Evolutionary conservation across 1,140 invertebrate genomes (phyloP).

Genomic region (Drosophila miranda): DNA sequence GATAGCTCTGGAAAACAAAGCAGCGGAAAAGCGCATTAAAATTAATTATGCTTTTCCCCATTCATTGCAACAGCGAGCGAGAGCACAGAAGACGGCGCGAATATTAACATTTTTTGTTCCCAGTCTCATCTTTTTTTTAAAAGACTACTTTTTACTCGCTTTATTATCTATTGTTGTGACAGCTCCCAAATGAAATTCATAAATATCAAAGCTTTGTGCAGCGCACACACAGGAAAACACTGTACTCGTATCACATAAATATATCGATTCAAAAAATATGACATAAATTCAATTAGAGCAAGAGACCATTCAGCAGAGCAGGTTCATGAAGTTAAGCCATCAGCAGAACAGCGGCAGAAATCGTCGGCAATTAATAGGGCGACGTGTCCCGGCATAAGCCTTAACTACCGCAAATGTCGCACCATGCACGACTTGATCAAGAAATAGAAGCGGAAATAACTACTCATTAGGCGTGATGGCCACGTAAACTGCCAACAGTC

Average conservation of each 20-base stretch:
- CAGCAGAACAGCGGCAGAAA: slow-evolving; percentile 18
- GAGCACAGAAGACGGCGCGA: slow-evolving; percentile 12
- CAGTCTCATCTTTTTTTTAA: neutral
- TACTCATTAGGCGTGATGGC: slow-evolving; percentile 76
- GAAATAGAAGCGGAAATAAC: slow-evolving; percentile 78
- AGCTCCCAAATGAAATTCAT: slow-evolving; percentile 55
- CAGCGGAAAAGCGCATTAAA: slow-evolving; percentile 60
- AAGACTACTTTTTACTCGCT: slow-evolving; percentile 17
- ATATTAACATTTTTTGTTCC: slow-evolving; percentile 15
- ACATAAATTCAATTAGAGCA: slow-evolving; percentile 69
- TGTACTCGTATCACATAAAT: slow-evolving; percentile 7
- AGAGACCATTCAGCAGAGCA: neutral
- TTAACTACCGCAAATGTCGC: slow-evolving; percentile 49
- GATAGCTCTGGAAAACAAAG: slow-evolving; percentile 25
- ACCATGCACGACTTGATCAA: slow-evolving; percentile 72
- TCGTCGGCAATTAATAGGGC: slow-evolving; percentile 64
- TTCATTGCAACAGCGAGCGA: slow-evolving; percentile 23
- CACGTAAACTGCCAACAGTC: slow-evolving; percentile 66
- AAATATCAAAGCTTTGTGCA: slow-evolving; percentile 32
- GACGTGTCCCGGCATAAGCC: slow-evolving; percentile 52
- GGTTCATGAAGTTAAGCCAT: slow-evolving; percentile 61
- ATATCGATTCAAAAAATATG: slow-evolving; percentile 40
- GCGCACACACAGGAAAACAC: neutral
- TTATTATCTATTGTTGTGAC: slow-evolving; percentile 62
- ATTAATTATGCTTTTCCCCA: slow-evolving; percentile 60